Conservation (phyloP, 2,797 vertebrate genomes). For the Sciurus carolinensis region DNA sequence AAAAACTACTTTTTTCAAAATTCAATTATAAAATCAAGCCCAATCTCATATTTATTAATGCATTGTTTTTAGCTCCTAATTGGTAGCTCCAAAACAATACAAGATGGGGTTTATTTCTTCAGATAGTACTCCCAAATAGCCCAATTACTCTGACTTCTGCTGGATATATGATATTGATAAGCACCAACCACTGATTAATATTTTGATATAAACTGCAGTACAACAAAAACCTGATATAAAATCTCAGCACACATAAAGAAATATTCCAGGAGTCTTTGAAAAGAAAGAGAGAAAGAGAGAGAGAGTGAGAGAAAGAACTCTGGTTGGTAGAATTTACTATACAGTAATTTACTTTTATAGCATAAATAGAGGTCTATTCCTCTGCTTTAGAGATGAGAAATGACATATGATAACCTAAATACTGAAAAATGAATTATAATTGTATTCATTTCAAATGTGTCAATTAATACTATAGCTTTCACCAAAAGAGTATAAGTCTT, state of each 20-base stretch:
- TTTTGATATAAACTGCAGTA: not conserved
- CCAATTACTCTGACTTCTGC: slow-evolving; percentile 1
- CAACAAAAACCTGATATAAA: not conserved
- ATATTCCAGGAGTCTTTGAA: not conserved
- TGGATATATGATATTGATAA: slow-evolving; percentile 26
- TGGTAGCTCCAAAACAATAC: not conserved
- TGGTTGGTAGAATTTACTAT: not conserved
- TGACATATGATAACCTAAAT: slow-evolving; percentile 23
- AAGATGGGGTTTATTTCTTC: slow-evolving; percentile 40
- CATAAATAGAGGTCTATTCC: not conserved
- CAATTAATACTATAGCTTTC: slow-evolving; percentile 8
- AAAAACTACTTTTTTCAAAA: slow-evolving; percentile 10
- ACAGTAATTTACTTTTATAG: slow-evolving; percentile 17
- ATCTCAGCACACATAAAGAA: not conserved
- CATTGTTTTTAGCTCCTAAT: slow-evolving; percentile 33
- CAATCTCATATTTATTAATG: not conserved
- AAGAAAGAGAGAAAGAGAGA: not conserved
- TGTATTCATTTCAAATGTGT: slow-evolving; percentile 17
- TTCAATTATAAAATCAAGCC: slow-evolving; percentile 11
- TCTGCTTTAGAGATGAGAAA: not conserved
- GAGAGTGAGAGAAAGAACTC: no score
- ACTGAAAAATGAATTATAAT: slow-evolving; percentile 21
- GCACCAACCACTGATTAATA: not conserved
- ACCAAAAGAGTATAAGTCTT: not conserved
- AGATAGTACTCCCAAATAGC: not conserved